A percentile compares a stretch with the other conserved stretches of the same genome.
Conservation (phyloP, 2,888 invertebrate genomes). For the Harmothoe impar region DNA sequence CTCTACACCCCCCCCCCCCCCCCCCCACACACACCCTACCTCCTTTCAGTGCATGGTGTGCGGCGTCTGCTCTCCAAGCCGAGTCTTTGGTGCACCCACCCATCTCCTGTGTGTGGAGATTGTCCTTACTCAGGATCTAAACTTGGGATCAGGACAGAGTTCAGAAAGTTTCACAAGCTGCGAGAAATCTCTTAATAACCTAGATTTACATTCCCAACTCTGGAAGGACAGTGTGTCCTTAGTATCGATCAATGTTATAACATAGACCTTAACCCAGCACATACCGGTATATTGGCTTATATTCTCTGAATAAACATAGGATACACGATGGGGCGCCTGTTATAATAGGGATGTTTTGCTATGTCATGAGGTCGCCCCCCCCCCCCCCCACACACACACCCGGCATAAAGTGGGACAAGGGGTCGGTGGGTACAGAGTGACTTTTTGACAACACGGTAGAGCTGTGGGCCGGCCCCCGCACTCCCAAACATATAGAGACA, state of each 20-base stretch:
- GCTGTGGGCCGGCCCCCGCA: no score
- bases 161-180: no score
- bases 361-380: background rate
- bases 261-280: no score
- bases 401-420: background rate
- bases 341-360: no score
- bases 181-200: no score
- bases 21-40: background rate
- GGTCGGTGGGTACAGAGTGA: background rate
- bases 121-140: background rate
- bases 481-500: no score
- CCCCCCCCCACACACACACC: background rate
- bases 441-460: slow-evolving; percentile 24
- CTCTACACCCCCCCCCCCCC: background rate
- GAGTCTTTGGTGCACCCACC: background rate
- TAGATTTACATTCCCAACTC: no score
- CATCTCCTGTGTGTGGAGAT: background rate
- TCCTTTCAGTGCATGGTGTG: background rate
- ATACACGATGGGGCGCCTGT: no score
- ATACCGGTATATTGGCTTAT: no score
- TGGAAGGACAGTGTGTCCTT: no score
- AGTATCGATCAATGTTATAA: no score
- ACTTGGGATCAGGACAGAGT: background rate
- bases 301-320: no score
- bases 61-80: background rate